phyloP scores from a whole-genome alignment of 2,888 invertebrate genomes.

The Limnephilus lunatus region DNA sequence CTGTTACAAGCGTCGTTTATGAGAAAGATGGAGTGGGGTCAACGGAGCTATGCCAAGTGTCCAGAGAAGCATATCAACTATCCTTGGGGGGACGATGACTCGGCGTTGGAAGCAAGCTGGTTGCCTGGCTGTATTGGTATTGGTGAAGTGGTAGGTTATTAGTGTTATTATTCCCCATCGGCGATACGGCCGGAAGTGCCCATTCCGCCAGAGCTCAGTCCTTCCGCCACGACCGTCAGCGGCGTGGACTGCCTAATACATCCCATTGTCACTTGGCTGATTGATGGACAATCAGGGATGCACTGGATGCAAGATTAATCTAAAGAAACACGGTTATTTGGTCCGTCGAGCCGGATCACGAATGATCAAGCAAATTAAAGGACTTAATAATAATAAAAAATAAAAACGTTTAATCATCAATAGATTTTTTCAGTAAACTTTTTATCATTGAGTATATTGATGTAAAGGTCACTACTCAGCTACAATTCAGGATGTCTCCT shows the following conservation, averaged over 20 bases:
- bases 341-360: too few relatives aligned
- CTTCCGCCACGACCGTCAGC: conserved; percentile 39
- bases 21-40: background rate
- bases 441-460: too few relatives aligned
- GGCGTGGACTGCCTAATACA: conserved; percentile 32
- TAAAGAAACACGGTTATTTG: background rate
- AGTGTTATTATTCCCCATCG: conserved; percentile 43
- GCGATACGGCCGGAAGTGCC: conserved; percentile 28
- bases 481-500: too few relatives aligned
- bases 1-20: background rate
- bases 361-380: too few relatives aligned
- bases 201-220: conserved; percentile 25
- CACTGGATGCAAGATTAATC: background rate
- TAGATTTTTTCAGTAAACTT: too few relatives aligned
- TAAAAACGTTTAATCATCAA: too few relatives aligned
- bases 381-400: too few relatives aligned
- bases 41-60: background rate
- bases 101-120: background rate
- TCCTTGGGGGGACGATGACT: conserved; percentile 19
- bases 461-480: too few relatives aligned
- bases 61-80: background rate
- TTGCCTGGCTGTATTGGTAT: background rate
- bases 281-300: conserved; percentile 19
- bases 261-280: conserved; percentile 24
- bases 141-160: background rate